These are phyloP conservation scores for Centropus unirufus DNA, from an alignment of 2,113 vertebrate species.

Conservation along the genomic window DNA sequence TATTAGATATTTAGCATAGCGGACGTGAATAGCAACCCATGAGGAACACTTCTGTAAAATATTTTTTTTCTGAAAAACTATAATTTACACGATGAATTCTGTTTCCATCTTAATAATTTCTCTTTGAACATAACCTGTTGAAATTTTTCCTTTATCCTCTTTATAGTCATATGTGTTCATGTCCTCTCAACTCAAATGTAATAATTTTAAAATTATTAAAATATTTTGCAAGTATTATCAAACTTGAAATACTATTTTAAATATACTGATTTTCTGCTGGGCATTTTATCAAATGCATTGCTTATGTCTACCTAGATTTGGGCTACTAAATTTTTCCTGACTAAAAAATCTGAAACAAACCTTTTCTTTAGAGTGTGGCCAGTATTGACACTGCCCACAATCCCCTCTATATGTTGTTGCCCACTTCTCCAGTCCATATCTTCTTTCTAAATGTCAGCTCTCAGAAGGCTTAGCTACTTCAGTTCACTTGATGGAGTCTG, in stretches of 20 bases:
- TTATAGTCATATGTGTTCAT: neutral
- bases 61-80: neutral
- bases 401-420: neutral
- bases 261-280: neutral
- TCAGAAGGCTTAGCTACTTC: neutral
- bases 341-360: neutral
- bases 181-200: neutral
- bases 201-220: neutral
- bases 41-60: neutral
- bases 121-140: neutral
- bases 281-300: neutral
- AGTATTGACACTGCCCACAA: neutral
- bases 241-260: neutral
- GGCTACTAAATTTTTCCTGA: neutral
- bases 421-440: neutral
- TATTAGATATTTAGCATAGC: neutral
- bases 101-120: neutral
- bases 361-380: neutral
- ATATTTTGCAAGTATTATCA: neutral
- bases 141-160: neutral
- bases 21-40: neutral
- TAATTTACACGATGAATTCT: neutral
- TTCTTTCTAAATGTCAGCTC: neutral
- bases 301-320: neutral
- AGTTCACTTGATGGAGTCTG: neutral